Base-by-base conservation (phyloP, 2,797 vertebrate species). In the Lutjanus argentimaculatus region DNA sequence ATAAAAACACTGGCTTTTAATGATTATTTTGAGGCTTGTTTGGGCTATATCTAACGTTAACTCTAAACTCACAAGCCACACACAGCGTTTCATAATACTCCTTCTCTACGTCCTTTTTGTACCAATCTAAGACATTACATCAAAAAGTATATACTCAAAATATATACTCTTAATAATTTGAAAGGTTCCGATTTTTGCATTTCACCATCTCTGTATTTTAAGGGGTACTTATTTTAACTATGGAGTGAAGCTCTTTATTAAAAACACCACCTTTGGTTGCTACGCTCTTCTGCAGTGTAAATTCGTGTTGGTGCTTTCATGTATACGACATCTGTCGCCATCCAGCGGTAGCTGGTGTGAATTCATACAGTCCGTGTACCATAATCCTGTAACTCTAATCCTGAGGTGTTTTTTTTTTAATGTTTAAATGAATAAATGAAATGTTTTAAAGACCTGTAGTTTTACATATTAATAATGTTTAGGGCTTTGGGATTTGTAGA, bases 241-340 rank as follows among this genome's bases (percentile, higher is more conserved):
- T 0, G 14, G 46, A 84, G 88, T 80, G 48, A 69, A 15, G 0
- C 1, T 3, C 13, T 0, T 30, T 4, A 16, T 0, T 0, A 1
- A 10, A 64, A 8, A 67, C 0, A n/a, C 21, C 0, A 82, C 83
- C 90, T 91, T 90, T 59, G 72, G 7, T 16, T 16, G 8, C 8
- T 9, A 1, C 2, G 0, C 19, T 86, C 76, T 84, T 92, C 87
- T 81, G 8, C 62, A 1, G 19, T 51, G 11, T 43, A 21, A 80
- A 79, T 21, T 36, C 1, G 0, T 8, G 58, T 16, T 17, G 43
- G 0, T 14, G 14, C 6, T 43, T 17, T 45, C 6, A 12, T 8
- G 19, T 7, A 8, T 0, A 8, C 0, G 0, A 0, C 0, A 6
- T 21, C 0, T 75, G 2, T 14, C 52, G 77, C 82, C 88, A 0